Conservation (phyloP, 2,888 invertebrate genomes). For the Agriopis leucophaearia region DNA sequence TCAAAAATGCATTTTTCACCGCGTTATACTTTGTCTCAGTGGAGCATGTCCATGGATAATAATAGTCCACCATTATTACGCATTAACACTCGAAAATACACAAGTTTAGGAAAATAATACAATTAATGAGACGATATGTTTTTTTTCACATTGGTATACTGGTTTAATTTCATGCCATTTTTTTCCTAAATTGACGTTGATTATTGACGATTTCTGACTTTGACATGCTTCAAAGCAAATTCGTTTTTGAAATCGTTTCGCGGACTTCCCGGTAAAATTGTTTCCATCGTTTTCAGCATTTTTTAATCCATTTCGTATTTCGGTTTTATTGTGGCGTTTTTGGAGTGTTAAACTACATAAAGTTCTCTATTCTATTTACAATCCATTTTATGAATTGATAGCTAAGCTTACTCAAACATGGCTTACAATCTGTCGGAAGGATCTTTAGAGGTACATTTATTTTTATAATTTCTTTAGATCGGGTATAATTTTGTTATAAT, state of each 20-base stretch:
- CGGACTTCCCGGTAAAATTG: not conserved
- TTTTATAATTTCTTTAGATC: not conserved
- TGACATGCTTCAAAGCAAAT: too few species aligned
- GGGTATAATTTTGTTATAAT: not conserved
- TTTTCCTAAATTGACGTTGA: too few species aligned
- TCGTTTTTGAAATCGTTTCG: not conserved
- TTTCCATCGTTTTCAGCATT: not conserved
- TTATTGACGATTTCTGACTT: too few species aligned
- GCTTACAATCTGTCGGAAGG: slow-evolving; percentile 77
- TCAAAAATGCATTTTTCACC: too few species aligned
- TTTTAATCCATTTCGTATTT: not conserved
- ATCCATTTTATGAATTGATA: not conserved
- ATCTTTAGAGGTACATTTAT: slow-evolving; percentile 73
- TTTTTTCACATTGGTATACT: too few species aligned
- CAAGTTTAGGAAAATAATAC: too few species aligned
- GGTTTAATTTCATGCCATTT: too few species aligned
- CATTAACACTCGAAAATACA: too few species aligned
- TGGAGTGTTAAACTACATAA: not conserved
- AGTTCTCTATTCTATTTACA: not conserved
- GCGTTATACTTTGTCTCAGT: too few species aligned
- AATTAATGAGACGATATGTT: too few species aligned
- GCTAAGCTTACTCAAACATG: slow-evolving; percentile 54
- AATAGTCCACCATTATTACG: too few species aligned
- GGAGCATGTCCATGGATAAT: too few species aligned
- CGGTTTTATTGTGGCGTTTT: not conserved